phyloP scores from a whole-genome alignment of 1,140 invertebrate species.

The Drosophila prosaltans region DNA sequence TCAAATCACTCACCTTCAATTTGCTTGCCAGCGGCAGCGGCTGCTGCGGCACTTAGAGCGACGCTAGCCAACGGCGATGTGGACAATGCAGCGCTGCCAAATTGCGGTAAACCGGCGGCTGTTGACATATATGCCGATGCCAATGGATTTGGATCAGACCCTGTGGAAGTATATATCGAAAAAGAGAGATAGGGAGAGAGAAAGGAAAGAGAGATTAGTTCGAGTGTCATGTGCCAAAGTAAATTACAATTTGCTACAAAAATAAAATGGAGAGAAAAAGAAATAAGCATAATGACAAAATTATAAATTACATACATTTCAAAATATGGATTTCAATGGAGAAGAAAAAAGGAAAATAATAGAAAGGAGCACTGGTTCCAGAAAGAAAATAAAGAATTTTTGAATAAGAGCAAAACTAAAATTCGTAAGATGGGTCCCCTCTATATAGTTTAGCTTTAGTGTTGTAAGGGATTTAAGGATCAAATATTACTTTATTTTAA shows the following conservation, averaged over 20 bases:
- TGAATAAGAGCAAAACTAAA: too few species aligned
- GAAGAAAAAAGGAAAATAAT: background rate
- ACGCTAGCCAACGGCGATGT: constrained; percentile 84
- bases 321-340: background rate
- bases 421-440: too few species aligned
- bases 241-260: constrained; percentile 32
- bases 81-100: constrained; percentile 74
- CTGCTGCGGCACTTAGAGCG: constrained; percentile 86
- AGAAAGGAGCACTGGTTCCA: background rate
- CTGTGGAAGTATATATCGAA: constrained; percentile 36
- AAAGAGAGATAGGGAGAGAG: background rate
- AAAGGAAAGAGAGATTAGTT: constrained; percentile 16
- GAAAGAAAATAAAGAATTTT: too few species aligned
- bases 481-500: too few species aligned
- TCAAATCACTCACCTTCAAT: constrained; percentile 87
- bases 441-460: too few species aligned
- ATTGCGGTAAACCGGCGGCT: constrained; percentile 80
- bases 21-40: constrained; percentile 90
- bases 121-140: constrained; percentile 82
- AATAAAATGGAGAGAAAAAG: background rate
- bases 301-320: background rate
- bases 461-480: too few species aligned
- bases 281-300: constrained; percentile 29
- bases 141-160: constrained; percentile 81
- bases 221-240: constrained; percentile 19